phyloP scores from a whole-genome alignment of 2,113 vertebrate genomes.

The Caretta caretta region DNA sequence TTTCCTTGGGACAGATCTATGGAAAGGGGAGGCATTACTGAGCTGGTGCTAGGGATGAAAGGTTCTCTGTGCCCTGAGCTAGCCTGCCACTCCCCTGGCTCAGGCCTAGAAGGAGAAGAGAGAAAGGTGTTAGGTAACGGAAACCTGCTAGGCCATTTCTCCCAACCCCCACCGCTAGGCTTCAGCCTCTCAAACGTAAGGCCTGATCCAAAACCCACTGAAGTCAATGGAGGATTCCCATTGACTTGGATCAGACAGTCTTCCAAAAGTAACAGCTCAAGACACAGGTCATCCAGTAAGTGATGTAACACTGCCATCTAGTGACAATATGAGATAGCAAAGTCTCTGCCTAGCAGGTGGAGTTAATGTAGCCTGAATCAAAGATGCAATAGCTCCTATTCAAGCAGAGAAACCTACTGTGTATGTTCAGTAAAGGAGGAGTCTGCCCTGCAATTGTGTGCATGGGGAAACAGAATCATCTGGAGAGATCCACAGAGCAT shows the following conservation, averaged over 20 bases:
- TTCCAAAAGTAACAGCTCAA: not conserved
- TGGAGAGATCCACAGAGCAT: not conserved
- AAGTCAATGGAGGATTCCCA: not conserved
- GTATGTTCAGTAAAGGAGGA: not conserved
- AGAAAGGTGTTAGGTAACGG: not conserved
- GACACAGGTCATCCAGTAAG: not conserved
- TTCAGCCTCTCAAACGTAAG: no score
- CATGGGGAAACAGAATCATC: not conserved
- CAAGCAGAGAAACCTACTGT: rapidly evolving
- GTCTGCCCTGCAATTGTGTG: not conserved
- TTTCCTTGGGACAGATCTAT: not conserved
- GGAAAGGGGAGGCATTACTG: not conserved
- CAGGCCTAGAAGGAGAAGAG: not conserved
- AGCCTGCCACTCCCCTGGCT: not conserved
- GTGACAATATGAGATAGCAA: not conserved
- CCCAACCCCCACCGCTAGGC: not conserved
- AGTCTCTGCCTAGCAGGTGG: no score
- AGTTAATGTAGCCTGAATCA: not conserved
- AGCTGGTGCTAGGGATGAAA: not conserved
- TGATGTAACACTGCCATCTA: constrained; percentile 67
- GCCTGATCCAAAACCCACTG: no score
- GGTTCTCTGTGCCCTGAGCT: not conserved
- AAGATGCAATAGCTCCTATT: not conserved
- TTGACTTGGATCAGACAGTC: rapidly evolving
- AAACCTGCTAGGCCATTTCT: not conserved